Conservation (phyloP, 2,888 invertebrate genomes). For the Drosophila niveifrons region DNA sequence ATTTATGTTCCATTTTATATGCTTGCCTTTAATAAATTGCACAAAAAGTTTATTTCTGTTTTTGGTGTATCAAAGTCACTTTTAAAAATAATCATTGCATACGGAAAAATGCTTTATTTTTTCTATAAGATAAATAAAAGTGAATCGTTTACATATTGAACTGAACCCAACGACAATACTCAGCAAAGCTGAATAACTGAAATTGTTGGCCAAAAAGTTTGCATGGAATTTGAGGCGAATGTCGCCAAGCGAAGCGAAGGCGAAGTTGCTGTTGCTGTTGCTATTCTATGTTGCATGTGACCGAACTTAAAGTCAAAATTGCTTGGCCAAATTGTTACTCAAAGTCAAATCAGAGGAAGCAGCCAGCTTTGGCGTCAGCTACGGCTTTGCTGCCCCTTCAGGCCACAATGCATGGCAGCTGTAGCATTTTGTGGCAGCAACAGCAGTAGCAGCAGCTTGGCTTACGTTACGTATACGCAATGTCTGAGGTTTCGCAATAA, state of each 20-base stretch:
- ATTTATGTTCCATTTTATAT: too few species aligned
- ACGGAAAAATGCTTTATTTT: neutral
- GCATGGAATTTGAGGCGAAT: constrained; percentile 27
- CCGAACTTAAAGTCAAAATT: constrained; percentile 59
- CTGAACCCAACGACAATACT: neutral
- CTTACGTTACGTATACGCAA: constrained; percentile 77
- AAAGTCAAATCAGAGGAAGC: constrained; percentile 47
- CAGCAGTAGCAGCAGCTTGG: constrained; percentile 32
- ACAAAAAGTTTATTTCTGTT: neutral
- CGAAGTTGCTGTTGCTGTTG: constrained; percentile 1
- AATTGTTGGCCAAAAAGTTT: constrained; percentile 30
- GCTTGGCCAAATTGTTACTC: constrained; percentile 56
- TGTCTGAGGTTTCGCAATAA: constrained; percentile 77
- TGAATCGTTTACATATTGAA: constrained; percentile 3
- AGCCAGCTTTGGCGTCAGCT: neutral
- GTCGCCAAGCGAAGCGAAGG: constrained; percentile 15
- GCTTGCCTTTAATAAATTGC: too few species aligned
- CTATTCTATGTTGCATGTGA: constrained; percentile 32
- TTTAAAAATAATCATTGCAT: neutral
- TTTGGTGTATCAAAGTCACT: too few species aligned
- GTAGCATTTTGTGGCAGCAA: constrained; percentile 66
- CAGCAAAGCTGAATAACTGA: constrained; percentile 7
- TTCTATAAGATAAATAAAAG: neutral
- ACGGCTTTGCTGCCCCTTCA: constrained; percentile 34
- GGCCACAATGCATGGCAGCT: constrained; percentile 64